These are phyloP conservation scores for Synchiropus splendidus DNA, from an alignment of 2,113 vertebrate genomes.

Conservation along the genomic window DNA sequence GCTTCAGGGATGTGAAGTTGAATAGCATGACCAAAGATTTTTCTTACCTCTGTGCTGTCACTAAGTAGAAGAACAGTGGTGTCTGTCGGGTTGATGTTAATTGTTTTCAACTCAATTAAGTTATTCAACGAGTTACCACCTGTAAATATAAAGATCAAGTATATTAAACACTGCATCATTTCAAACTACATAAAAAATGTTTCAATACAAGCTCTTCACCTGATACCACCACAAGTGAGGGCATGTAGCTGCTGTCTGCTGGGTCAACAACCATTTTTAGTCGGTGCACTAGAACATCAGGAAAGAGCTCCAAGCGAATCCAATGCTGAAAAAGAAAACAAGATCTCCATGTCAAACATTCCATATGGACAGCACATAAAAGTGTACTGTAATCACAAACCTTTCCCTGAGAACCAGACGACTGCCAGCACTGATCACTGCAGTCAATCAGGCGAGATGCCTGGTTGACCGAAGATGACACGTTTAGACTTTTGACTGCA, in stretches of 20 bases:
- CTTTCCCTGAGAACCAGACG: conserved; percentile 96
- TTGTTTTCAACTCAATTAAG: conserved; percentile 91
- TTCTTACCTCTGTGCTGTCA: conserved; percentile 86
- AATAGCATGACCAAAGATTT: too few relatives aligned
- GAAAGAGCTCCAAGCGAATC: conserved; percentile 95
- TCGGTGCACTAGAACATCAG: conserved; percentile 89
- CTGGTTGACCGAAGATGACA: conserved; percentile 91
- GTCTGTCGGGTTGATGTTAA: conserved; percentile 93
- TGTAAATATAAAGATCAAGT: conserved; percentile 28
- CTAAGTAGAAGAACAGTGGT: conserved; percentile 83
- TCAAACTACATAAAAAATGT: too few relatives aligned
- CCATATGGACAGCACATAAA: background rate
- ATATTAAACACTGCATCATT: too few relatives aligned
- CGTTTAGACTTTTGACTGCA: conserved; percentile 86
- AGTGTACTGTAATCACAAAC: conserved; percentile 41
- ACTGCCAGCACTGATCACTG: conserved; percentile 96
- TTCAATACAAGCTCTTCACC: conserved; percentile 59
- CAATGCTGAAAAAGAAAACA: conserved; percentile 74
- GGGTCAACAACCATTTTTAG: conserved; percentile 94
- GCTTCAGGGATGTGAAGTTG: too few relatives aligned
- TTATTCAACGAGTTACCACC: conserved; percentile 96
- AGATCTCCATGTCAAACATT: background rate
- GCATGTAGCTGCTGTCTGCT: conserved; percentile 98
- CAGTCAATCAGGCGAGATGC: conserved; percentile 85
- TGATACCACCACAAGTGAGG: conserved; percentile 93